Base-by-base conservation (phyloP, 2,797 vertebrate species). In the Fistularia tabacaria region DNA sequence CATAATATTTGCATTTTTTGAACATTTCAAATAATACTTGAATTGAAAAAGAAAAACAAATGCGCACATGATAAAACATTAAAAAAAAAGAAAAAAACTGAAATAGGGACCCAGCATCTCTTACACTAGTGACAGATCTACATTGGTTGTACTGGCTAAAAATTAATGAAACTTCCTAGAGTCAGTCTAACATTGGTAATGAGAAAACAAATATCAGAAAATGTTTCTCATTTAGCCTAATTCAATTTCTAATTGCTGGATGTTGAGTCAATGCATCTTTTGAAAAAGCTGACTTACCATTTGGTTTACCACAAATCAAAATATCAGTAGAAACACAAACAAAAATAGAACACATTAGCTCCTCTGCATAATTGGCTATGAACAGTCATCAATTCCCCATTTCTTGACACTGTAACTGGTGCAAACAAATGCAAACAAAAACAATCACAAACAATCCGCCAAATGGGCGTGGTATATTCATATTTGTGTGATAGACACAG, bases 171-270 rank as follows among this genome's bases (percentile, higher is more conserved):
- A 85, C 72, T 75, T 76, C 73, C 69, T 72, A 74, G 82, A 69
- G 71, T 76, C 72, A 78, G 85, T 77, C 79, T 79, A 69, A 79
- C 73, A 80, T 80, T 74, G 82, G 74, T 85, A 88, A 84, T 78
- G 79, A 79, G 77, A 85, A 87, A 90, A 84, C 84, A 89, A 83
- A 73, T 81, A 80, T 87, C 74, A 70, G 74, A 86, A 85, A 82
- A 79, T 81, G 79, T 83, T 85, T 82, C 81, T 84, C 83, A 84
- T 86, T 88, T 71, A 71, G 74, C 72, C 62, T 83, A 85, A 90
- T 88, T 90, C 85, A 86, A 86, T 80, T 89, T 89, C 88, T 88
- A 89, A 90, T 91, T 88, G 84, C 80, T 74, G 50, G 74, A 85
- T 81, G 82, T 81, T 14, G 69, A 71, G 72, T 58, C 69, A 74